These are phyloP conservation scores for Drosophila mercatorum DNA, from an alignment of 2,888 invertebrate genomes.

Conservation along the genomic window DNA sequence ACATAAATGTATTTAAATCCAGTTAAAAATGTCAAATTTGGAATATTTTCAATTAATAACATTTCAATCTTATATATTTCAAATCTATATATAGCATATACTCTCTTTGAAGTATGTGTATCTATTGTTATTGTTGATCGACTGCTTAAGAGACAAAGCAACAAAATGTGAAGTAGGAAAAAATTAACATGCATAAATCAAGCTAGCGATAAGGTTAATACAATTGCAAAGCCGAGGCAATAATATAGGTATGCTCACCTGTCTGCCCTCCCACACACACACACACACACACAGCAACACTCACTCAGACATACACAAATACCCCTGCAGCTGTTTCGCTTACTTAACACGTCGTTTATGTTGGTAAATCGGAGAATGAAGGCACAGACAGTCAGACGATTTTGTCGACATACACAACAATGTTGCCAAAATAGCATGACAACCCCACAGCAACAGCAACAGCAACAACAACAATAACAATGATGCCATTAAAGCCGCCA, in stretches of 20 bases:
- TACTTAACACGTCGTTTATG: conserved; percentile 67
- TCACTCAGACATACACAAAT: neutral
- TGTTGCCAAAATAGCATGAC: conserved; percentile 74
- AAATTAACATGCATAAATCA: conserved; percentile 71
- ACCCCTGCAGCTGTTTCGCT: conserved; percentile 27
- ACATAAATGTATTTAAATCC: too few relatives aligned
- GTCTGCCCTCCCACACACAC: neutral
- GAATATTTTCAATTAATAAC: too few relatives aligned
- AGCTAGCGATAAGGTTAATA: conserved; percentile 68
- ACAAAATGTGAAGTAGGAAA: conserved; percentile 13
- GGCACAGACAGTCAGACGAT: conserved; percentile 55
- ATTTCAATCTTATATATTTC: too few relatives aligned
- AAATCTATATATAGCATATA: conserved; percentile 6
- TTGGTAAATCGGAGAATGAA: conserved; percentile 48
- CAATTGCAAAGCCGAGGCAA: conserved; percentile 51
- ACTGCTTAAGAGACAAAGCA: conserved; percentile 34
- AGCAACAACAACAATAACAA: conserved; percentile 26
- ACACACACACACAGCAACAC: neutral
- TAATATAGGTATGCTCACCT: conserved; percentile 26
- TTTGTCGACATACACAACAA: conserved; percentile 63
- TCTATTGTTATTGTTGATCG: conserved; percentile 39
- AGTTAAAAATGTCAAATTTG: too few relatives aligned
- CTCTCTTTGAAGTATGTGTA: conserved; percentile 33
- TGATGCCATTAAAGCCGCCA: conserved; percentile 64
- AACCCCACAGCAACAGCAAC: conserved; percentile 45